phyloP scores from a whole-genome alignment of 2,888 invertebrate genomes.

The Agriopis marginaria region DNA sequence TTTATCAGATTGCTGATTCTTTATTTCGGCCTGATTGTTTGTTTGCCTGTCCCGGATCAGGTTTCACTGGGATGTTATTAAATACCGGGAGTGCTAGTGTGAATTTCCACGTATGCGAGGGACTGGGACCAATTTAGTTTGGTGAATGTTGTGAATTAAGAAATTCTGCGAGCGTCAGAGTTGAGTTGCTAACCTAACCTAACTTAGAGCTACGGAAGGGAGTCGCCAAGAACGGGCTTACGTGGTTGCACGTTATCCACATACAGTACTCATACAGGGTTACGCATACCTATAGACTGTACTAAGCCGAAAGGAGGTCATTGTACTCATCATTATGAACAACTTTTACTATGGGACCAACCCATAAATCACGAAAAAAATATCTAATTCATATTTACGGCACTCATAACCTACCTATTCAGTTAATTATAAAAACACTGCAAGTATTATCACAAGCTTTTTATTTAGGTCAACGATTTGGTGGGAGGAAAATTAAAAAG shows the following conservation, averaged over 20 bases:
- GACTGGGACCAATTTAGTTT: slow-evolving; percentile 16
- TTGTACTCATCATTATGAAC: too few relatives aligned
- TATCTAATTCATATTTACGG: too few relatives aligned
- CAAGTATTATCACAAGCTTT: neutral
- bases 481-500: slow-evolving; percentile 14
- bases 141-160: slow-evolving; percentile 5
- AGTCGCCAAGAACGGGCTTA: too few relatives aligned
- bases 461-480: slow-evolving; percentile 12
- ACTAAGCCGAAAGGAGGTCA: too few relatives aligned
- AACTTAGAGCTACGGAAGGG: too few relatives aligned
- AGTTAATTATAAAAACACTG: neutral
- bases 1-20: slow-evolving; percentile 36
- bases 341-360: too few relatives aligned
- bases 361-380: too few relatives aligned
- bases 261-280: too few relatives aligned
- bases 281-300: too few relatives aligned
- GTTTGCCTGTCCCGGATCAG: slow-evolving; percentile 21
- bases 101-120: slow-evolving; percentile 2
- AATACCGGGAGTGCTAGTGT: slow-evolving; percentile 20
- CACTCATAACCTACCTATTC: neutral
- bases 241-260: too few relatives aligned
- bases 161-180: neutral
- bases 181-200: neutral
- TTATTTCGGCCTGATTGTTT: slow-evolving; percentile 36
- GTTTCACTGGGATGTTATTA: slow-evolving; percentile 32